Evolutionary conservation across 2,888 invertebrate genomes (phyloP).

Genomic region (Eupithecia tripunctaria): DNA sequence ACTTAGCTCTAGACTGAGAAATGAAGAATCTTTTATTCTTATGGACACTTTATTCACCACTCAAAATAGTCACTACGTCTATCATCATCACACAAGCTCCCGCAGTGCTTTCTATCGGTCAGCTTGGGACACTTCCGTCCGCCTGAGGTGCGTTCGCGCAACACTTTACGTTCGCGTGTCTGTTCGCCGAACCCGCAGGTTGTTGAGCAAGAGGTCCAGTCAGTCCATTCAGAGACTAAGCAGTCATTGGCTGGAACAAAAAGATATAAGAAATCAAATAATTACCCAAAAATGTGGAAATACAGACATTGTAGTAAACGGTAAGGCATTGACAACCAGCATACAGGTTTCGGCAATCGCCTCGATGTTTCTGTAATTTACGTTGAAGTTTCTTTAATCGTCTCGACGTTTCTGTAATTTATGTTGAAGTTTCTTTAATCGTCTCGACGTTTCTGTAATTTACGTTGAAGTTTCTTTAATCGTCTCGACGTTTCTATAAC

Average conservation of each 20-base stretch:
- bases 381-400: conserved; percentile 61
- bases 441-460: conserved; percentile 31
- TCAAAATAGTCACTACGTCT: conserved; percentile 72
- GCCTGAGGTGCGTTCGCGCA: conserved; percentile 89
- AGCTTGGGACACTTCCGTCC: conserved; percentile 84
- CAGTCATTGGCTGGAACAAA: conserved; percentile 89
- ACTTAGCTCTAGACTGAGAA: not conserved
- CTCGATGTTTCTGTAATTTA: conserved; percentile 44
- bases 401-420: conserved; percentile 35
- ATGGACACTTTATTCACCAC: conserved; percentile 55
- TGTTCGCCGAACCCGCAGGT: conserved; percentile 95
- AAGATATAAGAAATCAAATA: not conserved
- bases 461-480: conserved; percentile 67
- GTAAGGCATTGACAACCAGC: no score
- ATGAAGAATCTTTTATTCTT: not conserved
- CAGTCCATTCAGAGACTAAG: conserved; percentile 92
- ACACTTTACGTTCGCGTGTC: conserved; percentile 89
- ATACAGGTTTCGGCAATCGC: no score
- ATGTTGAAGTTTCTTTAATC: conserved; percentile 66
- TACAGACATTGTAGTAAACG: no score
- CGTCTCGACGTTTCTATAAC: conserved; percentile 18
- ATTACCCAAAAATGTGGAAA: no score
- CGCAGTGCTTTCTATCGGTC: conserved; percentile 69
- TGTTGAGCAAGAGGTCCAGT: conserved; percentile 93
- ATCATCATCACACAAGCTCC: conserved; percentile 65